phyloP scores from a whole-genome alignment of 92 coral and sea anemone genomes.

The Phenganax marumi region DNA sequence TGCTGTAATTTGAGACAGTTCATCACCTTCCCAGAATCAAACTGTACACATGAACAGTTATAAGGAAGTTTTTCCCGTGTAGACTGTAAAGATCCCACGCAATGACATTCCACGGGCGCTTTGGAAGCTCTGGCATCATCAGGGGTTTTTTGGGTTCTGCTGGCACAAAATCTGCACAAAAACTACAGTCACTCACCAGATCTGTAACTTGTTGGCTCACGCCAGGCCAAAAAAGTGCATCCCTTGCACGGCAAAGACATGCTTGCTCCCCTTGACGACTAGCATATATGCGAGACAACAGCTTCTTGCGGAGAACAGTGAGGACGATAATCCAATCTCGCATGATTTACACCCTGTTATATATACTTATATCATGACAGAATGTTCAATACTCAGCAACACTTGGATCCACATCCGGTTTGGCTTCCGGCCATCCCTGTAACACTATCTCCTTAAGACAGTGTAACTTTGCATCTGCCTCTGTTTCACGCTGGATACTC shows the following conservation, averaged over 20 bases:
- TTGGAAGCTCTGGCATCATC: constrained; percentile 40
- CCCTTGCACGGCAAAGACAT: constrained; percentile 3
- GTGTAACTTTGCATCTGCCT: neutral
- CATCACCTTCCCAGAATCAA: too few relatives aligned
- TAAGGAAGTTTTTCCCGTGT: too few relatives aligned
- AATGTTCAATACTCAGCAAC: constrained; percentile 17
- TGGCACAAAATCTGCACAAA: constrained; percentile 16
- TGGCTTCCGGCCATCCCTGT: constrained; percentile 40
- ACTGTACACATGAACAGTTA: too few relatives aligned
- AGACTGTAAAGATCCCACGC: too few relatives aligned
- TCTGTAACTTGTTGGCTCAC: constrained; percentile 30
- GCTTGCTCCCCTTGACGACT: constrained; percentile 31
- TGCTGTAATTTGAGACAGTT: too few relatives aligned
- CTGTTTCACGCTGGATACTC: constrained; percentile 31
- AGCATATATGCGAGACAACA: constrained; percentile 22
- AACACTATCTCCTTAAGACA: constrained; percentile 18
- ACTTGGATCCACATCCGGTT: constrained; percentile 29
- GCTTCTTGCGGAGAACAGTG: constrained; percentile 6
- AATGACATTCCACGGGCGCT: constrained; percentile 20
- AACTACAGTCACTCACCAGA: constrained; percentile 15
- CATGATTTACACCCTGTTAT: neutral
- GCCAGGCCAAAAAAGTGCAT: constrained; percentile 35
- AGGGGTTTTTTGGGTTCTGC: constrained; percentile 23
- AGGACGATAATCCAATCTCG: neutral
- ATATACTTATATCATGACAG: constrained; percentile 17